phyloP scores from a whole-genome alignment of 2,888 invertebrate genomes.

The Altica lythri region DNA sequence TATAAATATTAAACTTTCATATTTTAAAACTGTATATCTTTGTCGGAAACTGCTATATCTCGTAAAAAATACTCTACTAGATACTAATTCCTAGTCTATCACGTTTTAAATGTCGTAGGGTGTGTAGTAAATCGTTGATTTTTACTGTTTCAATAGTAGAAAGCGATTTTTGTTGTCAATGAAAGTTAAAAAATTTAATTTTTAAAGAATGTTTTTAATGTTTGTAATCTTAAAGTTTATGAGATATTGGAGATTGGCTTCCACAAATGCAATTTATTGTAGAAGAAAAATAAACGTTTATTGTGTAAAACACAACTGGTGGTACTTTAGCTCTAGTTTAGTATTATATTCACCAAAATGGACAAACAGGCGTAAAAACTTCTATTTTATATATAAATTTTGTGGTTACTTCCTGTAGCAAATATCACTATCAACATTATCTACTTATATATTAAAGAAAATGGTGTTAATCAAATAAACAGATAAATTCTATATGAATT shows the following conservation, averaged over 20 bases:
- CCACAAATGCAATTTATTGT: constrained; percentile 21
- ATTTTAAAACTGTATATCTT: constrained; percentile 39
- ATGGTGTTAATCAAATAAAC: too few species aligned
- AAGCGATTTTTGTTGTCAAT: constrained; percentile 8
- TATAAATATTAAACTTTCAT: too few species aligned
- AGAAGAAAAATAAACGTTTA: constrained; percentile 14
- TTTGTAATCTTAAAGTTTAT: constrained; percentile 6
- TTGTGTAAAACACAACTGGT: too few species aligned
- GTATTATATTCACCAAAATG: too few species aligned
- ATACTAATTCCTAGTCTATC: constrained; percentile 42
- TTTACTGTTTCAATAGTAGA: constrained; percentile 33
- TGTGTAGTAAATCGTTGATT: constrained; percentile 32
- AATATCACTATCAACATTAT: too few species aligned
- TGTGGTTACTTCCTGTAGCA: too few species aligned
- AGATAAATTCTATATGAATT: too few species aligned
- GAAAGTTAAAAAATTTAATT: constrained; percentile 16
- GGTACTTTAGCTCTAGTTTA: too few species aligned
- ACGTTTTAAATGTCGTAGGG: constrained; percentile 46
- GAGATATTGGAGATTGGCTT: constrained; percentile 2
- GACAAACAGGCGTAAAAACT: too few species aligned
- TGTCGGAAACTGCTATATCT: constrained; percentile 42
- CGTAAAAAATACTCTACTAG: constrained; percentile 38
- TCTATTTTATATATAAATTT: too few species aligned
- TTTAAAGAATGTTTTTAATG: constrained; percentile 11
- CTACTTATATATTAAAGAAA: too few species aligned